These are phyloP conservation scores for Paracentrotus lividus DNA, from an alignment of 53 echinoderm and acorn worm genomes.

Conservation along the genomic window DNA sequence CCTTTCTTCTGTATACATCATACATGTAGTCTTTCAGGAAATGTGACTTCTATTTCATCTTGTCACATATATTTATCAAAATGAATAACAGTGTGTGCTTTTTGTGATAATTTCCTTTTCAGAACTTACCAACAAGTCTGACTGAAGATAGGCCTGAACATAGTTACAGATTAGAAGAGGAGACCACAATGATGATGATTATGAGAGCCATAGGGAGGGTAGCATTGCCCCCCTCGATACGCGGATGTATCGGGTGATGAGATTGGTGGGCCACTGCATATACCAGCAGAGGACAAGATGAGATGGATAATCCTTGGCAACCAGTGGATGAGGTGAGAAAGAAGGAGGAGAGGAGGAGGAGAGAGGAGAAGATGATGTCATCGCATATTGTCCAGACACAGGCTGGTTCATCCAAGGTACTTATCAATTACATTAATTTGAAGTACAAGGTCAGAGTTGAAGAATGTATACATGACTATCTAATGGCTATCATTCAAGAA, in stretches of 20 bases:
- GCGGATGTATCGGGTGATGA: constrained; percentile 38
- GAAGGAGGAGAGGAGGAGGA: constrained; percentile 60
- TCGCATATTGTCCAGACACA: constrained; percentile 87
- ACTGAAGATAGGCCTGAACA: constrained; percentile 25
- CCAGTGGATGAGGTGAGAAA: not conserved
- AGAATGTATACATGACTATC: too few relatives aligned
- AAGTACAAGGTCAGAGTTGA: too few relatives aligned
- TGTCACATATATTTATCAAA: too few relatives aligned
- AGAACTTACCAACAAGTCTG: constrained; percentile 21
- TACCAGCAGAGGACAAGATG: constrained; percentile 13
- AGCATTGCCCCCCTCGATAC: not conserved
- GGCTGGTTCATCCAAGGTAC: constrained; percentile 97
- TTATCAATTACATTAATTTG: not conserved
- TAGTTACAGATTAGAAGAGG: not conserved
- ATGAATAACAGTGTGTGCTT: not conserved
- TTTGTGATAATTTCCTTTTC: not conserved
- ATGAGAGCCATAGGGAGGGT: not conserved
- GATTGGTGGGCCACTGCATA: not conserved
- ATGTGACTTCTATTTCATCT: too few relatives aligned
- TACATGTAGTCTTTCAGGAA: too few relatives aligned
- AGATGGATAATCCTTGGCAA: constrained; percentile 8
- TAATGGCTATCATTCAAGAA: too few relatives aligned
- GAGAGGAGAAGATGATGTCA: constrained; percentile 84
- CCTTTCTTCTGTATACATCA: too few relatives aligned
- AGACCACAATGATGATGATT: too few relatives aligned